Conservation (phyloP, 37 sponge, comb jelly and placozoan species). For the Diacarnus erythraeanus region DNA sequence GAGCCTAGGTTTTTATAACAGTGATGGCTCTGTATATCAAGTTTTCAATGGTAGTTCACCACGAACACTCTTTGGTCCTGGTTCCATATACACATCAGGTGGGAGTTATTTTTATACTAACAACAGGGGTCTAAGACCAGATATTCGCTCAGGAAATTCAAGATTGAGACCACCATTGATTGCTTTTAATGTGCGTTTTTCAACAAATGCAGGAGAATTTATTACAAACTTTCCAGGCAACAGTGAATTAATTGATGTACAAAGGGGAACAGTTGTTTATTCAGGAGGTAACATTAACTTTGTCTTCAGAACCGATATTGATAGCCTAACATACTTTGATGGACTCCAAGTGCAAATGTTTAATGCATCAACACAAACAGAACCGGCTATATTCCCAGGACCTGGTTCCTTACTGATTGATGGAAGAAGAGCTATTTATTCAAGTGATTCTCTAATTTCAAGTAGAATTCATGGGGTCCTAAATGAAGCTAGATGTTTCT, state of each 20-base stretch:
- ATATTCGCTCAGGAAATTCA: too few relatives aligned
- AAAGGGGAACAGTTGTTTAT: neutral
- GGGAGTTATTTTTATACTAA: neutral
- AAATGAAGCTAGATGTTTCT: neutral
- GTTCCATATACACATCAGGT: neutral
- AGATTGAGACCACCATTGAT: neutral
- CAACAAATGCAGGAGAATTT: neutral
- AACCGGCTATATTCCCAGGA: neutral
- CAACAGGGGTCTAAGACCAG: neutral
- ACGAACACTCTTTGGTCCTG: neutral
- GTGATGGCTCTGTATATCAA: neutral
- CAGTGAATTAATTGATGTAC: neutral
- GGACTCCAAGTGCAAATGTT: neutral
- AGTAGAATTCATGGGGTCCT: too few relatives aligned
- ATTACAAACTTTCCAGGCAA: neutral
- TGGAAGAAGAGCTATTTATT: neutral
- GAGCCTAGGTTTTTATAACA: neutral
- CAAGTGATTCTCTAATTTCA: too few relatives aligned
- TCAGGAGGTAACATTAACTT: neutral
- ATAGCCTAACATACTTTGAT: neutral
- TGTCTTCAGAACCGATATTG: neutral
- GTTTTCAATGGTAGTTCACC: neutral
- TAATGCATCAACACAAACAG: neutral
- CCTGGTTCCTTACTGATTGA: conserved; percentile 2
- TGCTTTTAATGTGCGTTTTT: neutral